A percentile compares a stretch with the other conserved stretches of the same genome.
Evolutionary conservation across 23 tunicate species (phyloP).

Genomic region (Halocynthia roretzi): DNA sequence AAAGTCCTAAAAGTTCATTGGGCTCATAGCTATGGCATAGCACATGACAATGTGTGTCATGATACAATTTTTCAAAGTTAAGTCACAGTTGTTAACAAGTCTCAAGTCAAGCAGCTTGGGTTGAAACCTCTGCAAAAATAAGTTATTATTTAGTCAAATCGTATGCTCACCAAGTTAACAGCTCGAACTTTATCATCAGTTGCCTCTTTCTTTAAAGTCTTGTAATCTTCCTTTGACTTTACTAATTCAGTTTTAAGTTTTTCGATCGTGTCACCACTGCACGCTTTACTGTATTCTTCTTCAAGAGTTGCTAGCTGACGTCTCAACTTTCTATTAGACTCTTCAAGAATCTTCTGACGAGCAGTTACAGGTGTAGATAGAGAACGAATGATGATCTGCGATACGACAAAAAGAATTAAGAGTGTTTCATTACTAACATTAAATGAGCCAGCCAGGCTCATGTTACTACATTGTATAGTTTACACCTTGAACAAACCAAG

Average conservation of each 20-base stretch:
- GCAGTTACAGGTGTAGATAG: constrained; percentile 85
- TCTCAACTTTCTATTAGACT: constrained; percentile 53
- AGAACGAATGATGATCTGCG: constrained; percentile 69
- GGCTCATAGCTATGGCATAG: too few relatives aligned
- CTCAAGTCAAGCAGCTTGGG: too few relatives aligned
- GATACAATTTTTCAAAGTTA: too few relatives aligned
- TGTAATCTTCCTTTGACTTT: constrained; percentile 11
- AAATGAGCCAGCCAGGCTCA: too few relatives aligned
- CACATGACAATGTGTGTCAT: too few relatives aligned
- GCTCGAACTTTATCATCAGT: constrained; percentile 2
- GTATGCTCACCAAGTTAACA: constrained; percentile 27
- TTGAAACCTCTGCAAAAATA: background rate
- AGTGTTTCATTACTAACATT: too few relatives aligned
- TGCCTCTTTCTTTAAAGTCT: constrained; percentile 9
- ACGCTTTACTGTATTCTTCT: constrained; percentile 22
- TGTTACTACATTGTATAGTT: too few relatives aligned
- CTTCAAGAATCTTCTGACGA: constrained; percentile 81
- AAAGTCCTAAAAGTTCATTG: too few relatives aligned
- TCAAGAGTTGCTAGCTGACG: constrained; percentile 52
- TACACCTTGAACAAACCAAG: too few relatives aligned
- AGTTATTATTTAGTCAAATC: background rate
- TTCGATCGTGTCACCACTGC: background rate
- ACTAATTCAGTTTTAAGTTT: constrained; percentile 23
- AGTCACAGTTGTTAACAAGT: too few relatives aligned
- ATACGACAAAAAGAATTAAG: too few relatives aligned